Evolutionary conservation across 2,888 invertebrate genomes (phyloP).

Genomic region (Acrobasis suavella): DNA sequence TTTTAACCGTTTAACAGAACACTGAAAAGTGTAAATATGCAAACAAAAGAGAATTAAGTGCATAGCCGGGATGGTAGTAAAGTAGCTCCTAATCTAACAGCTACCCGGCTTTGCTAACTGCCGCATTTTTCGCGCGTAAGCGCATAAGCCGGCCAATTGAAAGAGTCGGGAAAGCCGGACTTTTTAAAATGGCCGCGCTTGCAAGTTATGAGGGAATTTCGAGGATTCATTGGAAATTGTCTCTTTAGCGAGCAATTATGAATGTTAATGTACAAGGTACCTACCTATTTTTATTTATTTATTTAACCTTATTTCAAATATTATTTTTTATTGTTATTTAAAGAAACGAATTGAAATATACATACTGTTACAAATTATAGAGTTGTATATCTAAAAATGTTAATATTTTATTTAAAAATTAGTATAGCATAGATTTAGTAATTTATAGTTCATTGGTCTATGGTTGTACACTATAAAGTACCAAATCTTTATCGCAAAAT

Average conservation of each 20-base stretch:
- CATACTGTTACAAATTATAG: no score
- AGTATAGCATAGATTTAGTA: no score
- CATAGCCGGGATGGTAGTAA: constrained; percentile 11
- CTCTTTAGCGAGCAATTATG: neutral
- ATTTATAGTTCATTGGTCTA: no score
- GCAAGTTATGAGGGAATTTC: neutral
- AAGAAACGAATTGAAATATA: no score
- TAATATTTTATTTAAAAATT: no score
- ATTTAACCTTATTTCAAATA: no score
- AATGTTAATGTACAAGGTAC: neutral
- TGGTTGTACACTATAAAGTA: no score
- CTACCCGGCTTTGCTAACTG: constrained; percentile 14
- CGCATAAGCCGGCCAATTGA: constrained; percentile 19
- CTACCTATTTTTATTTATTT: no score
- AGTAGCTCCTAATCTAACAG: constrained; percentile 16
- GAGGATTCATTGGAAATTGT: neutral
- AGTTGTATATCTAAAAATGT: no score
- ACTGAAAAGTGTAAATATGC: neutral
- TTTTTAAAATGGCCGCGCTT: constrained; percentile 10
- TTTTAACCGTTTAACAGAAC: no score
- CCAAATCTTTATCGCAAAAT: no score
- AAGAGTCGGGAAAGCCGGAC: constrained; percentile 16
- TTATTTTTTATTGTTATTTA: no score
- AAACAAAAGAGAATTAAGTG: constrained; percentile 14
- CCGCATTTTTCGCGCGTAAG: constrained; percentile 14